A percentile compares a stretch with the other conserved stretches of the same genome.
Conservation (phyloP, 2,888 invertebrate genomes). For the Archips xylosteana region DNA sequence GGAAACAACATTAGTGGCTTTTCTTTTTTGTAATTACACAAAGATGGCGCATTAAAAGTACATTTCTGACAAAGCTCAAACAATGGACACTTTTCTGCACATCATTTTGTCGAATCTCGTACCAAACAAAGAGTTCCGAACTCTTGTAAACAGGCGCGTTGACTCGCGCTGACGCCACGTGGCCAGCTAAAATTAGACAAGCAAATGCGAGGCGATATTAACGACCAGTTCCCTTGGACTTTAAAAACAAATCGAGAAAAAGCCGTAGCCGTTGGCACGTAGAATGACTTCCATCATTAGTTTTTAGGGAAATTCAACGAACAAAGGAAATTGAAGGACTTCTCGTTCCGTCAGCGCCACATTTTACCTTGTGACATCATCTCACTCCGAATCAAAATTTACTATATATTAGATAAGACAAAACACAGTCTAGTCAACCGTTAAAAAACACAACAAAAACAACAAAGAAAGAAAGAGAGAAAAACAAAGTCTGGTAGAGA, state of each 20-base stretch:
- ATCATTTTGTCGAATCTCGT: not conserved
- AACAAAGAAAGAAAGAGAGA: too few relatives aligned
- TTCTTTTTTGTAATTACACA: too few relatives aligned
- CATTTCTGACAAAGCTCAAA: not conserved
- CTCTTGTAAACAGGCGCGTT: slow-evolving; percentile 14
- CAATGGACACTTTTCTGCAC: slow-evolving; percentile 21
- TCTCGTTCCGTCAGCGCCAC: too few relatives aligned
- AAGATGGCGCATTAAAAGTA: not conserved
- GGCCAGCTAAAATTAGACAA: not conserved
- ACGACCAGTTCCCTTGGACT: slow-evolving; percentile 8
- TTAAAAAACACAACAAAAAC: too few relatives aligned
- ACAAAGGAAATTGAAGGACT: too few relatives aligned
- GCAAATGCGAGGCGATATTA: slow-evolving; percentile 2
- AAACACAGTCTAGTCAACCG: too few relatives aligned
- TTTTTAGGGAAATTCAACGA: too few relatives aligned
- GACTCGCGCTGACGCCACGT: slow-evolving; percentile 12
- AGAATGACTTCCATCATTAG: not conserved
- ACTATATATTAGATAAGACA: too few relatives aligned
- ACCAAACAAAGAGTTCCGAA: slow-evolving; percentile 14
- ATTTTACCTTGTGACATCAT: too few relatives aligned
- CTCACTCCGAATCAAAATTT: too few relatives aligned
- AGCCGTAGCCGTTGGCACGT: not conserved
- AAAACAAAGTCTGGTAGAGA: too few relatives aligned
- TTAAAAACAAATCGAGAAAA: slow-evolving; percentile 1
- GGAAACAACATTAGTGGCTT: too few relatives aligned